Percentiles rank a stretch among this genome's conserved stretches.
phyloP scores from a whole-genome alignment of 2,888 invertebrate genomes.

The Parascotia fuliginaria region DNA sequence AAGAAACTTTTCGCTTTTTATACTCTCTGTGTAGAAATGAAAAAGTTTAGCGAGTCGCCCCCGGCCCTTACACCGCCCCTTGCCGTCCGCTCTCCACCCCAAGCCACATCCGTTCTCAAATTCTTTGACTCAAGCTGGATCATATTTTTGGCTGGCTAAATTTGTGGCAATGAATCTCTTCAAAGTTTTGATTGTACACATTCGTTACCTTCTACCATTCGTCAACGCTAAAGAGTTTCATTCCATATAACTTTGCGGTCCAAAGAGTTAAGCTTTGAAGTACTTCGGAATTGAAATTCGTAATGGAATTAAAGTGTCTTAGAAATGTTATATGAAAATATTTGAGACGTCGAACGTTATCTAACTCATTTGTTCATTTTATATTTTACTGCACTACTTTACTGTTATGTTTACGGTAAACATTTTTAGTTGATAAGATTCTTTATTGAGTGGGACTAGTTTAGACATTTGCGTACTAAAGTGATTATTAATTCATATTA shows the following conservation, averaged over 20 bases:
- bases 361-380: conserved; percentile 9
- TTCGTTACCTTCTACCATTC: conserved; percentile 75
- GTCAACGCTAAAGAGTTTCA: conserved; percentile 70
- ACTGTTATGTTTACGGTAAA: not conserved
- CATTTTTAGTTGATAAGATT: not conserved
- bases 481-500: not conserved
- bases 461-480: not conserved
- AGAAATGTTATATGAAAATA: conserved; percentile 33
- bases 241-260: conserved; percentile 68
- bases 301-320: conserved; percentile 44
- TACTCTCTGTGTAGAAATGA: conserved; percentile 55
- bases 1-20: conserved; percentile 47
- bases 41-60: conserved; percentile 53
- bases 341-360: conserved; percentile 16
- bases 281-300: conserved; percentile 59
- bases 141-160: conserved; percentile 70
- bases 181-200: conserved; percentile 82
- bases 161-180: conserved; percentile 78
- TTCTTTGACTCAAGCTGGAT: conserved; percentile 63
- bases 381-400: conserved; percentile 6
- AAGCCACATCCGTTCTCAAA: conserved; percentile 57
- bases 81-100: conserved; percentile 32
- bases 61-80: not conserved
- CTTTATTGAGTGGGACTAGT: not conserved
- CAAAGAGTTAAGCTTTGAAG: conserved; percentile 67